A percentile compares a stretch with the other conserved stretches of the same genome.
These are phyloP conservation scores for Marronus borbonicus DNA, from an alignment of 2,888 invertebrate species.

Conservation along the genomic window DNA sequence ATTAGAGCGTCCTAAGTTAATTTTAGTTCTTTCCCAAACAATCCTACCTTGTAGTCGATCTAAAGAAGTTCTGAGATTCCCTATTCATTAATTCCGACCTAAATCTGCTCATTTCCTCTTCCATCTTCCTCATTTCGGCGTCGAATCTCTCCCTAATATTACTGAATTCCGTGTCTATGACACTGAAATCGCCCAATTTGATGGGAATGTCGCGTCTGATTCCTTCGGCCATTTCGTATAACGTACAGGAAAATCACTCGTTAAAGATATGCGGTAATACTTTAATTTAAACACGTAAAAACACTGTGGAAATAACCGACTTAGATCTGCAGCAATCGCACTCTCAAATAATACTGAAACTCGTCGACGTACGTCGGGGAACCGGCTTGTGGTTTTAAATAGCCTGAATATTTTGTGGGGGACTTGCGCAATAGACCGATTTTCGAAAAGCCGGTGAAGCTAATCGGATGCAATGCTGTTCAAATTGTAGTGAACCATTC, in stretches of 20 bases:
- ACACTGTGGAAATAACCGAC: slow-evolving; percentile 3
- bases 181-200: slow-evolving; percentile 94
- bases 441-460: slow-evolving; percentile 20
- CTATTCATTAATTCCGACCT: slow-evolving; percentile 93
- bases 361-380: slow-evolving; percentile 50
- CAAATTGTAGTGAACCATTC: slow-evolving; percentile 46
- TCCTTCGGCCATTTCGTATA: slow-evolving; percentile 81
- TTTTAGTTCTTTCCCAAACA: not conserved
- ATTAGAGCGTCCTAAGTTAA: slow-evolving; percentile 10
- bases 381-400: slow-evolving; percentile 65
- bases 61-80: slow-evolving; percentile 93
- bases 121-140: slow-evolving; percentile 98
- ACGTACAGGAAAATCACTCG: slow-evolving; percentile 10
- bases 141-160: slow-evolving; percentile 96
- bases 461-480: slow-evolving; percentile 38
- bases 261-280: slow-evolving; percentile 15
- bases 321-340: not conserved
- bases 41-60: slow-evolving; percentile 86
- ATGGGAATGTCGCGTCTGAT: slow-evolving; percentile 93
- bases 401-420: slow-evolving; percentile 61
- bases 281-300: slow-evolving; percentile 20
- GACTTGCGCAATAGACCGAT: slow-evolving; percentile 61
- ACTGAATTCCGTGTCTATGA: slow-evolving; percentile 96
- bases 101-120: slow-evolving; percentile 98
- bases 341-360: slow-evolving; percentile 41